These are phyloP conservation scores for Dendropsophus ebraccatus DNA, from an alignment of 2,113 vertebrate species.

Conservation along the genomic window DNA sequence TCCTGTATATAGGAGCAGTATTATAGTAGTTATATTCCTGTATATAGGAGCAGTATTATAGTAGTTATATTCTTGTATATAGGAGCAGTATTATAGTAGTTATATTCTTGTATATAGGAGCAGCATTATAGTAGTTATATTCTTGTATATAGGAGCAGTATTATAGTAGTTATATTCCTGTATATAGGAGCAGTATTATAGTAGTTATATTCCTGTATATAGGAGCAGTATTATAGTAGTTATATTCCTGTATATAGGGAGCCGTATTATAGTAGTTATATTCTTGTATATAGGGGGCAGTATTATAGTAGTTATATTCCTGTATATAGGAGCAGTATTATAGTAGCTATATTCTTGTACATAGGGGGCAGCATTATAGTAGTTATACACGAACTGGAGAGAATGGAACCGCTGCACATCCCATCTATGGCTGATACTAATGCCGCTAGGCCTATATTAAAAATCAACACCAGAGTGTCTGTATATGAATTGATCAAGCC, in stretches of 20 bases:
- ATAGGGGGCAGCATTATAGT: conserved; percentile 4
- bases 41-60: neutral
- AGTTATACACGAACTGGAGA: conserved; percentile 4
- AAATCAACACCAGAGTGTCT: too few species aligned
- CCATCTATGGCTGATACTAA: too few species aligned
- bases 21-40: neutral
- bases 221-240: too few species aligned
- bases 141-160: neutral
- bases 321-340: too few species aligned
- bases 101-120: conserved; percentile 1
- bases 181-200: neutral
- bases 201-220: too few species aligned
- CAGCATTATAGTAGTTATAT: conserved; percentile 4
- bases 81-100: neutral
- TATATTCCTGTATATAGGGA: too few species aligned
- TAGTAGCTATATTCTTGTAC: neutral
- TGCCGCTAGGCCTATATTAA: too few species aligned
- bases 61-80: conserved; percentile 10
- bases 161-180: conserved; percentile 14
- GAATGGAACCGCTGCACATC: too few species aligned
- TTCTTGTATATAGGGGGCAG: too few species aligned
- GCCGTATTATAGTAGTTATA: too few species aligned
- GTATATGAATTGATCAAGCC: too few species aligned
- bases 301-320: too few species aligned
- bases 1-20: neutral